Base-by-base conservation (phyloP, 2,797 vertebrate species). In the Peromyscus aztecus region DNA sequence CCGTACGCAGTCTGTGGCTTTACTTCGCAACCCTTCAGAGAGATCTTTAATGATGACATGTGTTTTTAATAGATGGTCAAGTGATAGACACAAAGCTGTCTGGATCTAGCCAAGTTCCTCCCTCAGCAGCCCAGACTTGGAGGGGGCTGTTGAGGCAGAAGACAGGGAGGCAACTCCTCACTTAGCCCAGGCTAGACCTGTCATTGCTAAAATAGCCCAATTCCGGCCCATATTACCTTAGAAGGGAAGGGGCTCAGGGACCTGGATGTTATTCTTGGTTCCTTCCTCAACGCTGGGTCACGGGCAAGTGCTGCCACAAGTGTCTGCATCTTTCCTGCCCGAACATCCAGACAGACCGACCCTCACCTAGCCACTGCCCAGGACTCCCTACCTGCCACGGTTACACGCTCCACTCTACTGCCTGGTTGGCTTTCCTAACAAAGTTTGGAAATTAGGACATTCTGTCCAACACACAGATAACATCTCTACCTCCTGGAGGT, bases 251-350 rank as follows among this genome's bases (percentile, higher is more conserved):
- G 14, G 65, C 46, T 94, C 13, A 27, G 89, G 88, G 55, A 80
- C 69, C 52, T 1, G 3, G 93, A 49, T 46, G 19, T 69, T 73
- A 65, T 27, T 63, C 84, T 12, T 3, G 65, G 90, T 1, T 43
- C 40, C 52, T 71, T 57, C 78, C 43, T 31, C 9, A 3, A 52
- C 0, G 0, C 0, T 14, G 34, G 89, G 71, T 78, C 61, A 49
- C 27, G 11, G 75, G 55, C 10, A 31, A 86, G 49, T 19, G 55
- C n/a, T 57, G 55, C 34, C 91, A 49, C 29, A 0, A 0, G 29
- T 27, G 61, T 94, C 82, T 55, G 80, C 23, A 40, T 31, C 90
- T 91, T 73, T 52, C 63, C 31, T 57, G 55, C 85, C 59, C 82
- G 9, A 57, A 82, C 12, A 6, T 34, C 23, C 0, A 40, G 67